Evolutionary conservation across 2,797 vertebrate species (phyloP), one percentile per base, ranked within the genome.

Genomic region (Apogon talboti): DNA sequence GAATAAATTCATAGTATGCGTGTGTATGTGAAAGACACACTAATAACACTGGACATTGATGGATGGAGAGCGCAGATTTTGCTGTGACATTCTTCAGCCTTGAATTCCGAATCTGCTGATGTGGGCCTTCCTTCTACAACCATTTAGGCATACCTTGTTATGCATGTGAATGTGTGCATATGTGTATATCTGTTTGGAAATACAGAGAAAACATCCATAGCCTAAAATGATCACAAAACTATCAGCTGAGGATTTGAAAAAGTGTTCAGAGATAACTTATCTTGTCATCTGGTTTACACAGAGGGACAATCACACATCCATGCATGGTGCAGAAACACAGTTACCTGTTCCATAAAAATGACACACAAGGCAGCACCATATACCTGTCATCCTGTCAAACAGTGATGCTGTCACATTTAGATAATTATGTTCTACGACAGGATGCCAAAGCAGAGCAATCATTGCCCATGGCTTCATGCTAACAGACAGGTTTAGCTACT

Each of bases 51-150:
- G 10, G 67, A 57, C 56, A 71, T 19, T 79, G 74, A 78, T 76
- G 64, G 63, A 80, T 70, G 28, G 30, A 44, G 46, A 67, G 58
- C 11, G 6, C 21, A 59, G 15, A 52, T 51, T 73, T 74, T 53
- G 33, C 52, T 58, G 53, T 35, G 38, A 47, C 49, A 67, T 60
- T 68, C 61, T 75, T 72, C 35, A 59, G 38, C 65, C 55, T 61
- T 74, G 64, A 49, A 82, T 73, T 68, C 48, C 40, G 72, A 74
- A 74, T 51, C 21, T 76, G 79, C 74, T 84, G 79, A 72, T 70
- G 57, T 49, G 51, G 53, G 11, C 45, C 14, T 61, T 85, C 52
- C n/a, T 47, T 83, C 57, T 66, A 37, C 66, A 35, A 46, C 55
- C 51, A 65, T 15, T 44, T 14, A 63, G 19, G 14, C 47, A 4